Conservation (phyloP, 2,797 vertebrate species). For the Notamacropus eugenii region DNA sequence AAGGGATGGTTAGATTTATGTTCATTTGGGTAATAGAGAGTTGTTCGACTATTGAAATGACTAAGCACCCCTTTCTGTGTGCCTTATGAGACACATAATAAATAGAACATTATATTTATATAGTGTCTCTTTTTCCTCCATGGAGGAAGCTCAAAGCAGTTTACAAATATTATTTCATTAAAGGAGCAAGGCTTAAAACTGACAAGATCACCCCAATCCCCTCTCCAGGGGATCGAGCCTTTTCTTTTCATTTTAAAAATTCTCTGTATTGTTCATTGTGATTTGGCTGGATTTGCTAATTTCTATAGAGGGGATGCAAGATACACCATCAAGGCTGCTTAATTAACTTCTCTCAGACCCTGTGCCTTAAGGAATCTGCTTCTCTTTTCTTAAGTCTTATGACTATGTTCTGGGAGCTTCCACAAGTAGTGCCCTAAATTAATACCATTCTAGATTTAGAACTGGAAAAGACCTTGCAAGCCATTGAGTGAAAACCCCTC, state of each 20-base stretch:
- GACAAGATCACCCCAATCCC: not conserved
- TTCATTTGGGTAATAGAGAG: constrained; percentile 49
- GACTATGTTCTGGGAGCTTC: not conserved
- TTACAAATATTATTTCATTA: not conserved
- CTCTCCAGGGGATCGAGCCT: not conserved
- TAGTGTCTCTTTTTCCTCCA: constrained; percentile 9
- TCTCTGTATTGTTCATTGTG: not conserved
- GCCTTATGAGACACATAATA: constrained; percentile 34
- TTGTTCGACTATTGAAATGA: constrained; percentile 58
- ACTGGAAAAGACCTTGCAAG: not conserved
- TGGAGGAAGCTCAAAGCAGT: constrained; percentile 13
- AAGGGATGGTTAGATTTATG: constrained; percentile 41
- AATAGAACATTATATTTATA: constrained; percentile 17
- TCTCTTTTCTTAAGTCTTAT: not conserved
- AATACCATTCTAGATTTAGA: not conserved
- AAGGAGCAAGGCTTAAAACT: not conserved
- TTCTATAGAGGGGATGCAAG: not conserved
- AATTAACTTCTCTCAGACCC: not conserved
- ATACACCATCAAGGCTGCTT: not conserved
- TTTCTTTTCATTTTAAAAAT: not conserved
- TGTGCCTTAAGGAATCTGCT: not conserved
- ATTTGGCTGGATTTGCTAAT: not conserved
- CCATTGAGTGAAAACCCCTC: not conserved
- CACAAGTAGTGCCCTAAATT: not conserved
- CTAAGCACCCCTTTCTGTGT: constrained; percentile 2